phyloP scores from a whole-genome alignment of 1,140 invertebrate species.

The Euura saliciscinereae region DNA sequence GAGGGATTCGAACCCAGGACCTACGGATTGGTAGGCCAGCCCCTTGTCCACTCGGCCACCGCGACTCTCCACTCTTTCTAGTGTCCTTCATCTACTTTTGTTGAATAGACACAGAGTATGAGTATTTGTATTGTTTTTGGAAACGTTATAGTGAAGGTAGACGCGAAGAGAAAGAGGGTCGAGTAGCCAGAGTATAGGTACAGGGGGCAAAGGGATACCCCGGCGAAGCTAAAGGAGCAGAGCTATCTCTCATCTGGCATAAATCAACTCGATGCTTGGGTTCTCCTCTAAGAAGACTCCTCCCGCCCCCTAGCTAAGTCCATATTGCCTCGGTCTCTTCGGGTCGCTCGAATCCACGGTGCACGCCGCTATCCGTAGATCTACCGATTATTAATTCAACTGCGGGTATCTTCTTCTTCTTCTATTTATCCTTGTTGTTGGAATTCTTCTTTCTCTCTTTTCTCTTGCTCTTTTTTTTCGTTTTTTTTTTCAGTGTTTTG shows the following conservation, averaged over 20 bases:
- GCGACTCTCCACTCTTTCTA: too few species aligned
- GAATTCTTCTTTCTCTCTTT: neutral
- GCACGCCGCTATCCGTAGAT: slow-evolving; percentile 38
- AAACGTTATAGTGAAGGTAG: too few species aligned
- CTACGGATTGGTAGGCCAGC: too few species aligned
- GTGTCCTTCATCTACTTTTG: too few species aligned
- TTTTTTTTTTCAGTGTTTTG: too few species aligned
- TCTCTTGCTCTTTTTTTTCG: too few species aligned
- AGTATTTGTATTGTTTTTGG: too few species aligned
- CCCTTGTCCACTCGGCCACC: too few species aligned
- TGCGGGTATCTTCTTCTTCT: slow-evolving; percentile 14
- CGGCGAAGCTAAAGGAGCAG: slow-evolving; percentile 34
- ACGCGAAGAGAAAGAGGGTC: too few species aligned
- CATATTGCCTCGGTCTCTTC: slow-evolving; percentile 39
- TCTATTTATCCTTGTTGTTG: neutral
- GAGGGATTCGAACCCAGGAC: too few species aligned
- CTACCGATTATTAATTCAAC: slow-evolving; percentile 54
- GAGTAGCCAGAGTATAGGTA: neutral
- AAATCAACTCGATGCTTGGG: slow-evolving; percentile 52
- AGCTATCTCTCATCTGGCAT: slow-evolving; percentile 54
- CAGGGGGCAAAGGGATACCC: neutral
- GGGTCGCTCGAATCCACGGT: slow-evolving; percentile 24
- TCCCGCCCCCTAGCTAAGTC: slow-evolving; percentile 39
- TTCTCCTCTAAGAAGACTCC: slow-evolving; percentile 38
- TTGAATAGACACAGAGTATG: too few species aligned